Conservation (phyloP, 2,797 vertebrate species). For the Notoglanidium macrostoma region DNA sequence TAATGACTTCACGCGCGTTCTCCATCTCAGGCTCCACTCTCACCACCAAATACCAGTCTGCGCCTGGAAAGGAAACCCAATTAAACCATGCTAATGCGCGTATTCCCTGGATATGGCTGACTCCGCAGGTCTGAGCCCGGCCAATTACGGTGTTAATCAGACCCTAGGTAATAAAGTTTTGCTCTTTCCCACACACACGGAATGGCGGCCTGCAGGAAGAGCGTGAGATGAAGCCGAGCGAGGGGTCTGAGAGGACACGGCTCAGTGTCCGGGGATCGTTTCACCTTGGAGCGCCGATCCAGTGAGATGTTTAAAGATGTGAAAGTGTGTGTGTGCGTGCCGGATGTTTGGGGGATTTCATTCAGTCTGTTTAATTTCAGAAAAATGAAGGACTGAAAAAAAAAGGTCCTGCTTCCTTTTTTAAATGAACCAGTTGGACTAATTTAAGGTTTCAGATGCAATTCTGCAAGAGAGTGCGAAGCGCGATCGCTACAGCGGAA, state of each 20-base stretch:
- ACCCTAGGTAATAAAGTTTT: constrained; percentile 58
- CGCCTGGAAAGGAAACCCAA: constrained; percentile 45
- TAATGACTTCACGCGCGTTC: constrained; percentile 38
- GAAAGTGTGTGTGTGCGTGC: not conserved
- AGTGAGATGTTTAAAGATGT: not conserved
- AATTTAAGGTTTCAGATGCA: not conserved
- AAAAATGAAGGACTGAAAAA: not conserved
- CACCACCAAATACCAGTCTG: constrained; percentile 31
- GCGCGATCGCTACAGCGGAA: too few relatives aligned
- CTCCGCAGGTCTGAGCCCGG: constrained; percentile 49
- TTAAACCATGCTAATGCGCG: constrained; percentile 61
- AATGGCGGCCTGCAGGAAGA: constrained; percentile 27
- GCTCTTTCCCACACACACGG: constrained; percentile 37
- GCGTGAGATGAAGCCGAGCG: not conserved
- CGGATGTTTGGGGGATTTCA: not conserved
- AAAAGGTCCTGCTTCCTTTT: not conserved
- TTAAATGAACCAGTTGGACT: not conserved
- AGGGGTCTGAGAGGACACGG: constrained; percentile 26
- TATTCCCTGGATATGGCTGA: constrained; percentile 57
- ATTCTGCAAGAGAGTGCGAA: too few relatives aligned
- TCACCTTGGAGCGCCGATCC: not conserved
- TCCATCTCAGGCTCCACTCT: constrained; percentile 37
- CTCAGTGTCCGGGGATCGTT: not conserved
- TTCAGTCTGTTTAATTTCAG: not conserved
- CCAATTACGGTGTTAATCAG: constrained; percentile 60